phyloP scores from a whole-genome alignment of 1,140 invertebrate species.

The Bombyx mori region ASM3026992v2 NC_085134.1:1609501-1610000 shows the following conservation, averaged over 20 bases:
- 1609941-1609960: slow-evolving; percentile 31
- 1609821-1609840: slow-evolving; percentile 29
- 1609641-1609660: too few species aligned
- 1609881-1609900: slow-evolving; percentile 37
- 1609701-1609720: slow-evolving; percentile 29
- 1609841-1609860: slow-evolving; percentile 28
- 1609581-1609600: too few species aligned
- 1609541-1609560: too few species aligned
- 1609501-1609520: too few species aligned
- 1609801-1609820: slow-evolving; percentile 14
- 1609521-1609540: too few species aligned
- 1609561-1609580: too few species aligned
- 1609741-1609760: slow-evolving; percentile 42
- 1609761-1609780: slow-evolving; percentile 21
- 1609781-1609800: slow-evolving; percentile 11
- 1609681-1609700: too few species aligned
- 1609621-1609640: too few species aligned
- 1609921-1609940: slow-evolving; percentile 34
- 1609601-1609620: too few species aligned
- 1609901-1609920: slow-evolving; percentile 35
- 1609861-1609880: slow-evolving; percentile 42
- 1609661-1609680: too few species aligned
- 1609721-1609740: slow-evolving; percentile 37
- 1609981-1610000: slow-evolving; percentile 34
- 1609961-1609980: slow-evolving; percentile 33